Evolutionary conservation across 2,113 vertebrate species (phyloP).

Genomic region (Dryoscopus gambensis): DNA sequence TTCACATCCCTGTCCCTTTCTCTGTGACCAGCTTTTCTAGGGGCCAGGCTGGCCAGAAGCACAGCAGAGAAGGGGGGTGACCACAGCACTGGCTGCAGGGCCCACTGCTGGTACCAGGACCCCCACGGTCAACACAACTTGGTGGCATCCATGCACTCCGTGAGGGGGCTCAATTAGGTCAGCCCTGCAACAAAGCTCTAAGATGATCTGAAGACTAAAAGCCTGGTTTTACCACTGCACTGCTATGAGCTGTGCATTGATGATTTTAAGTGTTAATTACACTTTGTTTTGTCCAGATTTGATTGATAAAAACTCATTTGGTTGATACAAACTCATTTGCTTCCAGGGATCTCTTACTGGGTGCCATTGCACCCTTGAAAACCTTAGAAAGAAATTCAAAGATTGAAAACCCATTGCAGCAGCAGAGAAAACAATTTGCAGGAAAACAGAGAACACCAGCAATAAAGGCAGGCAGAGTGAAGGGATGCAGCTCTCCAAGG

Average conservation of each 20-base stretch:
- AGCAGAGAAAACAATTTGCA: not conserved
- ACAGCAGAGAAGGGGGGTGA: not conserved
- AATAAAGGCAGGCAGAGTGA: not conserved
- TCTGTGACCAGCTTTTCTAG: not conserved
- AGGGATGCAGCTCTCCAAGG: not conserved
- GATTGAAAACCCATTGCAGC: not conserved
- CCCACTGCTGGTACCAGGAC: not conserved
- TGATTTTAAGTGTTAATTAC: not conserved
- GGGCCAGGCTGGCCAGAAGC: rapidly evolving
- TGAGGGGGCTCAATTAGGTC: not conserved
- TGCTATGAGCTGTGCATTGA: not conserved
- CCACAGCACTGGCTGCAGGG: not conserved
- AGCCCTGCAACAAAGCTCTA: not conserved
- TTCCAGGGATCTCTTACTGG: not conserved
- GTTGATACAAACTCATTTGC: not conserved
- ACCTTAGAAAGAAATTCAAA: not conserved
- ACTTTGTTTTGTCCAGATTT: not conserved
- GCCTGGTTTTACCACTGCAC: not conserved
- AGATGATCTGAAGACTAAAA: not conserved
- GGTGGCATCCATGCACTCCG: not conserved
- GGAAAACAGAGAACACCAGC: not conserved
- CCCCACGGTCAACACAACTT: not conserved
- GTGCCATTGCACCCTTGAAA: not conserved
- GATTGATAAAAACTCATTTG: not conserved
- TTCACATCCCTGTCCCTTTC: not conserved